These are phyloP conservation scores for Lacanobia wlatinum DNA, from an alignment of 2,888 invertebrate species.

Conservation along the genomic window DNA sequence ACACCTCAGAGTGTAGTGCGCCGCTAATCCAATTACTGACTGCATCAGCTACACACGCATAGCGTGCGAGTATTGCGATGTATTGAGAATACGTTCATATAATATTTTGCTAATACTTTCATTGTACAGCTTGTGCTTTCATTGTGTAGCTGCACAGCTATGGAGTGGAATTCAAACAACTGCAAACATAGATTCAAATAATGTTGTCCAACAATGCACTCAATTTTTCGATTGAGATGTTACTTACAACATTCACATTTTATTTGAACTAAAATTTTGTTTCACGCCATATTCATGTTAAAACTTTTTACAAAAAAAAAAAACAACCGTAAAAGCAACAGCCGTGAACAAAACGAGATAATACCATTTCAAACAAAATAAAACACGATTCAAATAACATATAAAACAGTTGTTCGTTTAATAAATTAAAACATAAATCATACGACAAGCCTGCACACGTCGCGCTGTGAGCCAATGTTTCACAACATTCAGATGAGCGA, in stretches of 20 bases:
- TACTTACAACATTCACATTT: background rate
- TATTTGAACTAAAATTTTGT: background rate
- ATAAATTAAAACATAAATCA: conserved; percentile 51
- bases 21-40: conserved; percentile 35
- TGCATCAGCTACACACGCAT: conserved; percentile 21
- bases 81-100: background rate
- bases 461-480: conserved; percentile 4
- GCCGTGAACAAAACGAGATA: conserved; percentile 5
- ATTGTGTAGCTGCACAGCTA: too few relatives aligned
- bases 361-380: conserved; percentile 22
- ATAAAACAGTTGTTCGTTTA: conserved; percentile 24
- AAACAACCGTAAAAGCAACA: background rate
- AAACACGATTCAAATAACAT: conserved; percentile 28
- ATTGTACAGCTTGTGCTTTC: too few relatives aligned
- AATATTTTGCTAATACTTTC: too few relatives aligned
- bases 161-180: too few relatives aligned
- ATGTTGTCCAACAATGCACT: background rate
- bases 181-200: background rate
- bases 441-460: background rate
- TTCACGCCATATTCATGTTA: background rate
- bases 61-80: background rate
- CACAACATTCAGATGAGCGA: conserved; percentile 3
- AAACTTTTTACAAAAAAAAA: background rate
- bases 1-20: background rate
- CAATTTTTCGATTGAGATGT: background rate